Evolutionary conservation across 2,888 invertebrate species (phyloP), one percentile per base, ranked within the genome.

Genomic region (Hesperia comma): DNA sequence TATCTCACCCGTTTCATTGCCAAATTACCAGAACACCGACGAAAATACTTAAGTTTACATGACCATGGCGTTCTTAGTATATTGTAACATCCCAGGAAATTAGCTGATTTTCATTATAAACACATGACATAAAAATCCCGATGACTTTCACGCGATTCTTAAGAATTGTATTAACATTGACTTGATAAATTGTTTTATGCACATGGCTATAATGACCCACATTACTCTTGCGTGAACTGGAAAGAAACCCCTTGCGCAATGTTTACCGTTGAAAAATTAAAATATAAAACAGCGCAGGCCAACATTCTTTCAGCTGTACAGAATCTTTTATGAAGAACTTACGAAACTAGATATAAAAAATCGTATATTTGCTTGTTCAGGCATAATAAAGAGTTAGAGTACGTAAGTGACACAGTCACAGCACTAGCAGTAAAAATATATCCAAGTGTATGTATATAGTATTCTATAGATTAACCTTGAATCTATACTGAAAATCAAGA

Each of bases 31-130:
- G 78, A 83, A 85, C 83, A 75, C 79, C 77, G 81, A 86, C 83
- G 79, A 84, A 87, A 88, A 87, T 86, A 88, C 79, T 81, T 79
- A 78, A 79, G 79, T 85, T 83, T 80, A 83, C 84, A 81, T 78
- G 84, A 78, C 85, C 88, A 77, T 86, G 84, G 82, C 84, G 82
- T 83, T 86, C 81, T 82, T 79, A 78, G 32, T 33, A 60, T 71
- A 71, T 71, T 67, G 66, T 69, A 70, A 68, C 71, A 70, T 70
- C 71, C 71, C 43, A 68, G 63, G 46, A 63, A 37, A 53, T 66
- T 60, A 67, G 32, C 37, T 40, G 12, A 64, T 41, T 64, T 58
- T 60, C 49, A 19, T 60, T 66, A 60, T 56, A 61, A 61, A 41
- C 46, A n/a, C 21, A 6, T 19, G 12, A 21, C 33, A 46, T 55